Percentiles rank a stretch among this genome's conserved stretches.
phyloP scores from a whole-genome alignment of 1,140 invertebrate genomes.

The Drepana arcuata region DNA sequence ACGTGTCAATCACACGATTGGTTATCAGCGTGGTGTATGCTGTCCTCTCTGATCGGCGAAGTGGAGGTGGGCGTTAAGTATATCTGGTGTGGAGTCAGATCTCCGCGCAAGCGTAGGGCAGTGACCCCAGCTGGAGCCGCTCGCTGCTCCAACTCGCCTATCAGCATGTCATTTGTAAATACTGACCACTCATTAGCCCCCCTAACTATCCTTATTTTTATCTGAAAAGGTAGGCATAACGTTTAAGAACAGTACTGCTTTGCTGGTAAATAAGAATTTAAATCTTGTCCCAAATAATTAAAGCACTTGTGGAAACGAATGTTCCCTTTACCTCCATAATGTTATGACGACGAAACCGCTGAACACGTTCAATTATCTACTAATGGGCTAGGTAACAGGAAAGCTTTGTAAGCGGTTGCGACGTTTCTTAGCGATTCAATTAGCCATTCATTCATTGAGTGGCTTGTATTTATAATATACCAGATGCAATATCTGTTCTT shows the following conservation, averaged over 20 bases:
- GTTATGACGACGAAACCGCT: no score
- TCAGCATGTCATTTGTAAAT: conserved; percentile 39
- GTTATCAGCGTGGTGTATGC: neutral
- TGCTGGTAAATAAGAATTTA: no score
- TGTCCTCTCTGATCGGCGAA: conserved; percentile 21
- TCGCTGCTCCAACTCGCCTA: conserved; percentile 45
- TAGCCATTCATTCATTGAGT: neutral
- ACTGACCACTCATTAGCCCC: conserved; percentile 35
- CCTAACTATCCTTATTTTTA: conserved; percentile 41
- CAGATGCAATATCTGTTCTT: no score
- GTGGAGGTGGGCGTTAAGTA: conserved; percentile 25
- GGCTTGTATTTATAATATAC: no score
- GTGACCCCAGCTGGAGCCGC: conserved; percentile 27
- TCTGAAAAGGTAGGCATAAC: no score
- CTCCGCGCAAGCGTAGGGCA: conserved; percentile 42
- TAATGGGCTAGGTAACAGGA: neutral
- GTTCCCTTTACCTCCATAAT: no score
- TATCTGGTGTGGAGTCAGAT: conserved; percentile 33
- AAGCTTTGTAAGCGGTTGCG: neutral
- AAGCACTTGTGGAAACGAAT: no score
- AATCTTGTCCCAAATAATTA: no score
- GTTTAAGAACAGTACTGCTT: no score
- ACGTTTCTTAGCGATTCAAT: neutral
- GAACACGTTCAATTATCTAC: neutral
- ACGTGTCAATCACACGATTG: no score